Conservation (phyloP, 2,113 vertebrate genomes). For the Nicator chloris region DNA sequence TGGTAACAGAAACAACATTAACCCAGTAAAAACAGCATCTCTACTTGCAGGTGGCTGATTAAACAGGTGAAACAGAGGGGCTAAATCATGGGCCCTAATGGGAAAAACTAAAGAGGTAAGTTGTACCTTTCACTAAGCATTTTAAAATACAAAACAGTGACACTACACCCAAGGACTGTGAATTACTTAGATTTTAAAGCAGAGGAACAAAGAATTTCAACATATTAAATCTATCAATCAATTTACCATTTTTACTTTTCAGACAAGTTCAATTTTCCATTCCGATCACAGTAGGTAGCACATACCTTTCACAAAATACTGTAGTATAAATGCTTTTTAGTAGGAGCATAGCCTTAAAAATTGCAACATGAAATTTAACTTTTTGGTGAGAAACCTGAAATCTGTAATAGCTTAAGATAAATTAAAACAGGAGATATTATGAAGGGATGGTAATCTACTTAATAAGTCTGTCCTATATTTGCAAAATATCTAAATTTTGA, state of each 20-base stretch:
- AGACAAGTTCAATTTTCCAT: background rate
- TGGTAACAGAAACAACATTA: background rate
- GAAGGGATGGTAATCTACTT: background rate
- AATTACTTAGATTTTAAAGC: background rate
- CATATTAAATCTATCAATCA: background rate
- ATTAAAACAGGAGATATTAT: background rate
- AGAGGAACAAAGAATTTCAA: background rate
- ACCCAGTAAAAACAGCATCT: background rate
- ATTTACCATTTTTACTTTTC: background rate
- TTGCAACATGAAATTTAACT: background rate
- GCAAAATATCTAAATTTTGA: background rate
- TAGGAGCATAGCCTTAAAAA: accelerated
- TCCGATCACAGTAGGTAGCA: background rate
- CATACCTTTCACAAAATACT: background rate
- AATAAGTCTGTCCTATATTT: background rate
- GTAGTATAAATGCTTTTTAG: background rate
- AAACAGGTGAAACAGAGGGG: background rate
- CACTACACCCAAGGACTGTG: background rate
- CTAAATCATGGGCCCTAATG: background rate
- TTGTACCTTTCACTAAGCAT: background rate
- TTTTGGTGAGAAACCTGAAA: background rate
- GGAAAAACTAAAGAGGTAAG: background rate
- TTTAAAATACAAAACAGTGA: background rate
- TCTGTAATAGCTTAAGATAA: background rate
- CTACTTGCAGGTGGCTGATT: background rate